Evolutionary conservation across 2,797 vertebrate species (phyloP), one percentile per base, ranked within the genome.

Genomic region (Brachymystax lenok): DNA sequence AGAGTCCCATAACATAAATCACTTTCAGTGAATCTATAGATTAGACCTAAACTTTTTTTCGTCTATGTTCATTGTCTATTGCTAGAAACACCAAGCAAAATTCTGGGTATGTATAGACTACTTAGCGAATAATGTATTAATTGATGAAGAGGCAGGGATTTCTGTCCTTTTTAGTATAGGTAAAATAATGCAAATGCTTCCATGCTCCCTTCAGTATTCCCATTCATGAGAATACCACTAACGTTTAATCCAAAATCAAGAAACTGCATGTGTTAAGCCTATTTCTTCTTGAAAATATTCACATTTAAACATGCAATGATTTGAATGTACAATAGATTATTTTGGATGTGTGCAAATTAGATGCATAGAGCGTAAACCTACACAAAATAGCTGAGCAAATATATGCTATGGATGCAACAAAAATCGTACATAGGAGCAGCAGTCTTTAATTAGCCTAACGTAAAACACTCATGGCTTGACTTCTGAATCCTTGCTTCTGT

Each of bases 401-500:
- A 30, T 30, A 33, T 28, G 4, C 3, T 28, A 5, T 35, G 30
- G 14, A 67, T 46, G 10, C 10, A 46, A 46, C 40, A 46, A 12
- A 46, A 12, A 46, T 10, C 10, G 40, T 46, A 46, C 3, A 12
- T 46, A 12, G 8, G 40, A 46, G 10, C 68, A 35, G 14, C 68
- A 12, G 33, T 46, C 30, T 69, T 46, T 46, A 8, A 69, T 30
- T 3, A 5, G 10, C 28, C 30, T 69, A n/a, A 46, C n/a, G 19
- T 8, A n/a, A 69, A 69, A 21, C 28, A 69, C 19, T n/a, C 68
- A 69, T 21, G 35, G 46, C 50, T 71, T 71, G 21, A 52, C 69
- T 51, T 71, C 4, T 19, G 24, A 28, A 71, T 54, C 50, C 52
- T 8, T 52, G 61, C 21, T 40, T 74, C 33, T 74, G 12, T 27